These are phyloP conservation scores for Glyphotaelius pellucidus DNA, from an alignment of 2,888 invertebrate species.

Conservation along the genomic window DNA sequence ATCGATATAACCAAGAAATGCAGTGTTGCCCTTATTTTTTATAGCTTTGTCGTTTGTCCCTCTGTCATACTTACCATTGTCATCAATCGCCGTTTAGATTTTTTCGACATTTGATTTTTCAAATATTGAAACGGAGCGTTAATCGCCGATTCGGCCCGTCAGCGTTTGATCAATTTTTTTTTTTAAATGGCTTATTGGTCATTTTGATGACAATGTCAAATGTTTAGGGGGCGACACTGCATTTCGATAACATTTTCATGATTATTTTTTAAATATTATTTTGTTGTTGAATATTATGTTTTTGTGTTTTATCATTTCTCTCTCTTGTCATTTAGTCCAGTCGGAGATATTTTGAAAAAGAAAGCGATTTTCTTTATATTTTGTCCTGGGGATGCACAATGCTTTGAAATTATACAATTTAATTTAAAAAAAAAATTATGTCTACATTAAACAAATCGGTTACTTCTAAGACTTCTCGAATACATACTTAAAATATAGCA, in stretches of 20 bases:
- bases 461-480: neutral
- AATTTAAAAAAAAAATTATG: conserved; percentile 1
- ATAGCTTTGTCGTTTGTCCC: neutral
- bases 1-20: conserved; percentile 18
- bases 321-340: conserved; percentile 65
- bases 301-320: conserved; percentile 57
- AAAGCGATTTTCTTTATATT: conserved; percentile 67
- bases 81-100: neutral
- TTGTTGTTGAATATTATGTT: conserved; percentile 54
- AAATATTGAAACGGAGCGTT: neutral
- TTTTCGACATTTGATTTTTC: neutral
- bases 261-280: conserved; percentile 26
- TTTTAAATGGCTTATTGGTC: too few relatives aligned
- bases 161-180: neutral
- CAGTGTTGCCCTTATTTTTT: conserved; percentile 10
- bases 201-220: neutral
- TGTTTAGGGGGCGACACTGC: conserved; percentile 8
- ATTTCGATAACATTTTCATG: conserved; percentile 20
- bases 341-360: conserved; percentile 57
- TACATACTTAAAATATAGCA: neutral
- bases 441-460: neutral
- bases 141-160: neutral
- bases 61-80: neutral
- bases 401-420: conserved; percentile 55
- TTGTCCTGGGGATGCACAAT: conserved; percentile 66